Conservation (phyloP, 2,113 vertebrate genomes). For the Myrmecophaga tridactyla region DNA sequence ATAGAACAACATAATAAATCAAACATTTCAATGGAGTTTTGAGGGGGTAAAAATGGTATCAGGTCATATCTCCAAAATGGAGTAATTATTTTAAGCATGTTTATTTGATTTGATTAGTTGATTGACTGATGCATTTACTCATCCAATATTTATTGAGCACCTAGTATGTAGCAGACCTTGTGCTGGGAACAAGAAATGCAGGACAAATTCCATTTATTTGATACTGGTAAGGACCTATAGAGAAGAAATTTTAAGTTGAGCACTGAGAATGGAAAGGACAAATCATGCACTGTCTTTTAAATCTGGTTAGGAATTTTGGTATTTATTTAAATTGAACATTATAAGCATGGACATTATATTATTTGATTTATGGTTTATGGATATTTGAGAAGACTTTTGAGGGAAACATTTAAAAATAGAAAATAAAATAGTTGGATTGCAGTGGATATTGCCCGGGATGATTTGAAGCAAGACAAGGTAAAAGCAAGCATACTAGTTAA, state of each 20-base stretch:
- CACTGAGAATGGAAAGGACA: background rate
- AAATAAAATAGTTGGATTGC: background rate
- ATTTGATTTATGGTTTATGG: background rate
- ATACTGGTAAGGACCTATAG: background rate
- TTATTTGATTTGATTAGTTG: background rate
- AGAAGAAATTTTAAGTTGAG: background rate
- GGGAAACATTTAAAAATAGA: background rate
- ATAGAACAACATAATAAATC: background rate
- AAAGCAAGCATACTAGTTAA: background rate
- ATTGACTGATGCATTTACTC: background rate
- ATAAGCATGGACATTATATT: background rate
- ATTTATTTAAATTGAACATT: background rate
- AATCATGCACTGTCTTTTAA: background rate
- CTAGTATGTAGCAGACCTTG: background rate
- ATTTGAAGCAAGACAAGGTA: background rate
- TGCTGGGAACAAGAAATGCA: background rate
- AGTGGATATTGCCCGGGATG: background rate
- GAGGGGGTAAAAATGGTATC: background rate
- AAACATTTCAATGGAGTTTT: background rate
- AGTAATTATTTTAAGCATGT: background rate
- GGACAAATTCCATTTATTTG: background rate
- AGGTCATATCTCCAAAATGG: background rate
- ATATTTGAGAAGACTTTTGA: background rate
- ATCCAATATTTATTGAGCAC: background rate
- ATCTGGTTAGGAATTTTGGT: background rate